Evolutionary conservation across 1,140 invertebrate genomes (phyloP), one percentile per base, ranked within the genome.

Genomic region (Hydropsyche tenuis): DNA sequence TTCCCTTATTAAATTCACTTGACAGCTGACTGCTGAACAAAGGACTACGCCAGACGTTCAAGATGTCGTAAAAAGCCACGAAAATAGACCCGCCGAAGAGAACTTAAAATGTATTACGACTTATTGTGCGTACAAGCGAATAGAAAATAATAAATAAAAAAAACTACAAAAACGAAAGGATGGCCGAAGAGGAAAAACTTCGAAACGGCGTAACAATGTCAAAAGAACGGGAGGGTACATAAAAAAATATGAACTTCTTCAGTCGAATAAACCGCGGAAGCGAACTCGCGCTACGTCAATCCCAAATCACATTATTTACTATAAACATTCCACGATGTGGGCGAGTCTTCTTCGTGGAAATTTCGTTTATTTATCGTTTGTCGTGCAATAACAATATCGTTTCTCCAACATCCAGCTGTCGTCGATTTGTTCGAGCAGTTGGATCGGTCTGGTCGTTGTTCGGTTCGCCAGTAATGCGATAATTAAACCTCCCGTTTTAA

Each of bases 1-100:
- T 27, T 25, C 22, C 56, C 56, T 60, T 60, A 60, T 60, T 60
- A 60, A 60, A 23, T 60, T 60, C 56, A 25, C 56, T 60, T 60
- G 56, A 60, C 56, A 60, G 56, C 56, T 60, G 56, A 60, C 56
- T 60, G 56, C 56, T 60, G 56, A 60, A 60, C 56, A 60, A 60
- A 60, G 23, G 56, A 60, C 20, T 22, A 60, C 7, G 56, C 56
- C 23, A 60, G 56, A 60, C 56, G 23, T 23, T 60, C 56, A 60
- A 60, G 56, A 60, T 27, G 56, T 60, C 56, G 56, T 60, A 60
- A 20, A 60, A 60, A 60, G 56, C 56, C 56, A 27, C 56, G 23
- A 60, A 60, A 60, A 60, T 60, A 60, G 48, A 25, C 56, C 30
- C 56, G 23, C 22, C 9, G 56, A 60, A 37, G 30, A 60, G 56